phyloP scores from a whole-genome alignment of 2,888 invertebrate species.

The Sarcophaga subvicina region DNA sequence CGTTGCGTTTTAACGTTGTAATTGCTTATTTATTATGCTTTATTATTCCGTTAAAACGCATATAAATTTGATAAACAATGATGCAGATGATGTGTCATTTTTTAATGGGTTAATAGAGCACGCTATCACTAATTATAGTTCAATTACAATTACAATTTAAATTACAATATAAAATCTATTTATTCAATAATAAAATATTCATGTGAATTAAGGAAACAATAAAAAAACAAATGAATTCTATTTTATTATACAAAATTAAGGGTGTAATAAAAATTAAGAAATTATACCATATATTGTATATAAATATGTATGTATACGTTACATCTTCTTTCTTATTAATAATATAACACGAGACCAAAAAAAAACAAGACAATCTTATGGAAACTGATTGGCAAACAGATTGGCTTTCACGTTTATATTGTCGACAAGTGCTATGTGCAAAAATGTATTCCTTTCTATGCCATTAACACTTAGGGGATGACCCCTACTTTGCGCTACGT shows the following conservation, averaged over 20 bases:
- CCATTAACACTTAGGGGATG: no score
- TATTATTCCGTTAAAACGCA: background rate
- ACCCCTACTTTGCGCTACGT: no score
- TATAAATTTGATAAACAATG: background rate
- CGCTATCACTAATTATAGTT: conserved; percentile 30
- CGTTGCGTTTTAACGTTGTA: background rate
- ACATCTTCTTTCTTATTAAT: no score
- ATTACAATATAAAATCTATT: background rate
- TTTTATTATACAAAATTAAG: background rate
- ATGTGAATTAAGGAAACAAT: background rate
- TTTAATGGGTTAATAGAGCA: conserved; percentile 20
- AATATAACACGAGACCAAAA: no score
- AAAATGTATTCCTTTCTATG: no score
- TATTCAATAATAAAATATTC: background rate
- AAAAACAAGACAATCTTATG: no score
- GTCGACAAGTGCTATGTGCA: no score
- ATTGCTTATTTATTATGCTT: background rate
- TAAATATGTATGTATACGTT: no score
- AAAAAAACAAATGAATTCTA: background rate
- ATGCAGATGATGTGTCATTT: background rate
- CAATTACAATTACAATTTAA: conserved; percentile 31
- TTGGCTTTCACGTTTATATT: no score
- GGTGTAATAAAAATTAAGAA: no score
- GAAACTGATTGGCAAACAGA: no score
- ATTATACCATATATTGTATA: no score